phyloP scores from a whole-genome alignment of 2,888 invertebrate genomes.

The Carterocephalus palaemon region DNA sequence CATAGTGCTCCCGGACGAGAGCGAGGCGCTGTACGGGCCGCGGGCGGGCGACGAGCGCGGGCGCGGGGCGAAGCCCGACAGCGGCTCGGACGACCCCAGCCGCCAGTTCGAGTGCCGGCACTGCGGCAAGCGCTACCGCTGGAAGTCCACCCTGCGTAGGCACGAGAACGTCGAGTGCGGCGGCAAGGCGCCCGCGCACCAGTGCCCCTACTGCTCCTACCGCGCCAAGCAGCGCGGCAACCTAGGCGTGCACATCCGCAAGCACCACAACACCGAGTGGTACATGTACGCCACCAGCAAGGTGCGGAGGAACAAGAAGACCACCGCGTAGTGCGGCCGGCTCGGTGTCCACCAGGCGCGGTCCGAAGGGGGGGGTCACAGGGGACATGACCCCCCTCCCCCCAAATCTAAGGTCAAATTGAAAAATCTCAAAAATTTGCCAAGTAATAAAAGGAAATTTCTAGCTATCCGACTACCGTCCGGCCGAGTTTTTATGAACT shows the following conservation, averaged over 20 bases:
- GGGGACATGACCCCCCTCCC: too few relatives aligned
- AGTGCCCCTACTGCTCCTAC: slow-evolving; percentile 88
- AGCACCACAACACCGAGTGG: slow-evolving; percentile 83
- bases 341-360: too few relatives aligned
- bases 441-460: too few relatives aligned
- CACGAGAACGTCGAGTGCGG: slow-evolving; percentile 92
- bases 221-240: slow-evolving; percentile 90
- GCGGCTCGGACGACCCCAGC: slow-evolving; percentile 71
- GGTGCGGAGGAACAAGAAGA: slow-evolving; percentile 70
- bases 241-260: slow-evolving; percentile 88
- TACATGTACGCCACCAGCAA: slow-evolving; percentile 72
- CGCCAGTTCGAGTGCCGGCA: slow-evolving; percentile 88
- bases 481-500: too few relatives aligned
- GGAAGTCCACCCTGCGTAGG: slow-evolving; percentile 90
- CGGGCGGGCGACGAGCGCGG: slow-evolving; percentile 43
- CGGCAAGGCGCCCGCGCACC: slow-evolving; percentile 89
- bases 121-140: slow-evolving; percentile 91
- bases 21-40: slow-evolving; percentile 48
- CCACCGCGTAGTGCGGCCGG: slow-evolving; percentile 39
- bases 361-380: too few relatives aligned
- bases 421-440: too few relatives aligned
- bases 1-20: slow-evolving; percentile 70
- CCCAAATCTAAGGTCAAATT: too few relatives aligned
- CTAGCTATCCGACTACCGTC: too few relatives aligned
- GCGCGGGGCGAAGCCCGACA: slow-evolving; percentile 54